Evolutionary conservation across 2,888 invertebrate genomes (phyloP).

Genomic region (Drosophila ochracea): DNA sequence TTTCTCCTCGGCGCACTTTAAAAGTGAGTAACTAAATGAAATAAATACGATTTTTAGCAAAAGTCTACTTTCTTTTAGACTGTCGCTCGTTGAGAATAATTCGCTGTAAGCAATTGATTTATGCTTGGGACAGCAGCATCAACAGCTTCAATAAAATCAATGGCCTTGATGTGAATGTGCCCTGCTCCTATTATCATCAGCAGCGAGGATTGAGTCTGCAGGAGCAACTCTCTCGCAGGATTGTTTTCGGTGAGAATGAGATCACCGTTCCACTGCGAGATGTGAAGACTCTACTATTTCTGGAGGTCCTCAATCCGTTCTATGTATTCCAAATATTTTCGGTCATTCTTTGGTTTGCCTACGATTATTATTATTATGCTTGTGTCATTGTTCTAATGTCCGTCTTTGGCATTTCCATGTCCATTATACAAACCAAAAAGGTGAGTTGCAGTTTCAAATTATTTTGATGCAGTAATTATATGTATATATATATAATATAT

Average conservation of each 20-base stretch:
- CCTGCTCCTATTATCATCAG: constrained; percentile 83
- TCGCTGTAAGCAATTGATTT: constrained; percentile 92
- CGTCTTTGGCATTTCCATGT: constrained; percentile 92
- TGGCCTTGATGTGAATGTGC: constrained; percentile 88
- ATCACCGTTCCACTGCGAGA: constrained; percentile 93
- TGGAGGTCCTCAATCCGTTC: constrained; percentile 96
- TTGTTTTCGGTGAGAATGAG: constrained; percentile 93
- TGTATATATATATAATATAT: background rate
- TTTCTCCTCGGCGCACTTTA: constrained; percentile 83
- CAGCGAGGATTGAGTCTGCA: constrained; percentile 77
- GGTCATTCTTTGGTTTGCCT: constrained; percentile 94
- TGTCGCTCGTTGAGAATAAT: constrained; percentile 89
- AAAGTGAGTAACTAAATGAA: constrained; percentile 73
- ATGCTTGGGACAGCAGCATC: constrained; percentile 91
- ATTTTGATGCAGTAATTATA: background rate
- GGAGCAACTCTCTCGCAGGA: constrained; percentile 86
- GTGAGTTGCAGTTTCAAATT: constrained; percentile 85
- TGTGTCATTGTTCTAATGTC: constrained; percentile 94
- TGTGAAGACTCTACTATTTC: constrained; percentile 89
- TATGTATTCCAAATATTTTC: constrained; percentile 98
- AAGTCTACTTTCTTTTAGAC: constrained; percentile 82
- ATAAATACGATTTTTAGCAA: background rate
- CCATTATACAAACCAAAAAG: constrained; percentile 93
- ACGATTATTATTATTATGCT: constrained; percentile 96
- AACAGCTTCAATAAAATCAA: constrained; percentile 90